These are phyloP conservation scores for Abramis brama DNA, from an alignment of 2,113 vertebrate genomes.

Conservation along the genomic window DNA sequence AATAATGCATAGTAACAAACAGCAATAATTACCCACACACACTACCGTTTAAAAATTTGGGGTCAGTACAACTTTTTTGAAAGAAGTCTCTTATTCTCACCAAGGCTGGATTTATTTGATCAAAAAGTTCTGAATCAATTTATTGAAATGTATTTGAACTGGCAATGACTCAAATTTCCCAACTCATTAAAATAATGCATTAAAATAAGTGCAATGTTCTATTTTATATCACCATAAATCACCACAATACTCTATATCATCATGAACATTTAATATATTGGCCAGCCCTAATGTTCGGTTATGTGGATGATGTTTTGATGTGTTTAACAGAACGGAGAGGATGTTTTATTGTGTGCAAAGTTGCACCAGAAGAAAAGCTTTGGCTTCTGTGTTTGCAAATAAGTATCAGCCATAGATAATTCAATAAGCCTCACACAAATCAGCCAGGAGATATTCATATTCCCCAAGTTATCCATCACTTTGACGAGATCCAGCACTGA, in stretches of 20 bases:
- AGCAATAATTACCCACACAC: not conserved
- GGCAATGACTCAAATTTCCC: no score
- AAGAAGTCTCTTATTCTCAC: not conserved
- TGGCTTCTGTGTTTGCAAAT: conserved; percentile 13
- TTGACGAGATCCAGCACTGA: not conserved
- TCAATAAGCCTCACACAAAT: not conserved
- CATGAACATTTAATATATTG: not conserved
- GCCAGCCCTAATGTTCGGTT: not conserved
- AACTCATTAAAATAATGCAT: not conserved
- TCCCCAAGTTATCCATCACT: not conserved
- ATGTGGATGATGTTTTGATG: not conserved
- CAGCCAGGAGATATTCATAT: conserved; percentile 10
- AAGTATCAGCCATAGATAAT: not conserved
- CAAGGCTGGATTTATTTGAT: not conserved
- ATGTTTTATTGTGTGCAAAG: not conserved
- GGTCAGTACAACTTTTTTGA: no score
- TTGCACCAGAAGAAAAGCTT: not conserved
- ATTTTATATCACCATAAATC: not conserved
- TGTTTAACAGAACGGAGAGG: not conserved
- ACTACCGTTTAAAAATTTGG: no score
- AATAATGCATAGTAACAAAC: not conserved
- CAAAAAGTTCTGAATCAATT: not conserved
- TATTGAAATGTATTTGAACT: no score
- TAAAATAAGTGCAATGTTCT: not conserved
- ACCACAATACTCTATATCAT: not conserved